Base-by-base conservation (phyloP, 2,888 invertebrate species). In the Thereva nobilitata region DNA sequence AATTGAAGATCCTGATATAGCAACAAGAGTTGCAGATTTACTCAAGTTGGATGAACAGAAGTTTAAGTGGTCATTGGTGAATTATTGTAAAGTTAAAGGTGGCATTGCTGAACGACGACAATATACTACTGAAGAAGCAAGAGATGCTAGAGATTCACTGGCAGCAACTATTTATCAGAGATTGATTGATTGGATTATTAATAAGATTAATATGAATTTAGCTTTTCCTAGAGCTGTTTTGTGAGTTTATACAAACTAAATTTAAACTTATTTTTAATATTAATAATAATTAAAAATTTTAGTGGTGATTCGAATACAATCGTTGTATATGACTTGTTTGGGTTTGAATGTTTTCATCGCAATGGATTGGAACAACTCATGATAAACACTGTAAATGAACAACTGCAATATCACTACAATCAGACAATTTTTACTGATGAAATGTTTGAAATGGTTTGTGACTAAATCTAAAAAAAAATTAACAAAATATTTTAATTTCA, bases 351-450 rank as follows among this genome's bases (percentile, higher is more conserved):
- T 77, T 93, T 91, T 78, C 87, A 88, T 72, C 85, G 88, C 73
- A 97, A 97, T 80, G 87, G 89, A 8, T 83, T 95, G 70, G 93
- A 95, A 73, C 95, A 96, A 78, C 83, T 97, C 6, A 88, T 94
- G 72, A 89, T 95, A 3, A 97, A 97, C 77, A 89, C 91, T 1
- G 85, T 92, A 67, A 97, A 96, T 77, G 96, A 97, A 78, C 95
- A 96, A 80, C 86, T 97, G 77, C 95, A 96, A 77, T 96, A 93
- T 77, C 89, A 93, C 73, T 97, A 94, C 79, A 92, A 95, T 75
- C 96, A 97, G 80, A 86, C 92, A 76, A 86, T 93, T 70, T 97
- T 96, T 79, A 89, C 89, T 5, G 95, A 93, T 90, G 96, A 96
- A 84, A 89, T 92, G 89, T 87, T 87, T 72, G 85, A 86, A 76